phyloP scores from a whole-genome alignment of 2,113 vertebrate species.

The Piprites chloris region DNA sequence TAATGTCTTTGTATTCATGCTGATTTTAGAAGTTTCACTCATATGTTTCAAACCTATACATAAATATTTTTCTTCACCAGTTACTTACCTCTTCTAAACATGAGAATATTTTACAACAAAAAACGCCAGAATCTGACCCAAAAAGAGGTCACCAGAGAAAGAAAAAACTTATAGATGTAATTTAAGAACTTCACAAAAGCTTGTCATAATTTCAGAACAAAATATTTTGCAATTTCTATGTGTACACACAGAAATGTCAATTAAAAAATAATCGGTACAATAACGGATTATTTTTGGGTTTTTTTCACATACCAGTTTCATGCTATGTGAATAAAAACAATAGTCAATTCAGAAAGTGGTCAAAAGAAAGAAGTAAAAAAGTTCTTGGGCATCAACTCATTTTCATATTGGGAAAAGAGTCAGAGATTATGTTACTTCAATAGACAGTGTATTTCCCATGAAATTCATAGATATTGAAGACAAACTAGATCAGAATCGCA shows the following conservation, averaged over 20 bases:
- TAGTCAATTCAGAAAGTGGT: not conserved
- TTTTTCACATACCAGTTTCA: not conserved
- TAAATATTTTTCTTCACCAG: not conserved
- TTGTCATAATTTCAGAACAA: not conserved
- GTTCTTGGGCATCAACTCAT: not conserved
- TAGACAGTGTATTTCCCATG: not conserved
- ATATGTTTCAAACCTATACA: not conserved
- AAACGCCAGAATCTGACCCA: not conserved
- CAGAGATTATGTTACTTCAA: not conserved
- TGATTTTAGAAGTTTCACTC: not conserved
- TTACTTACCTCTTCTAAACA: not conserved
- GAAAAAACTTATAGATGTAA: not conserved
- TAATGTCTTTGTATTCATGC: not conserved
- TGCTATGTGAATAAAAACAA: not conserved
- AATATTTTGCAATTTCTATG: not conserved
- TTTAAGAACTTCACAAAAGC: not conserved
- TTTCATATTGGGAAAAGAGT: not conserved
- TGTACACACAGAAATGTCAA: not conserved
- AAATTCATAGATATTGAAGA: not conserved
- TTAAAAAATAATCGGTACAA: not conserved
- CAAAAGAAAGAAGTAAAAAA: not conserved
- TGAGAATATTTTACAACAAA: not conserved
- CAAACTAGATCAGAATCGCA: not conserved
- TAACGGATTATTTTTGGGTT: too few species aligned
- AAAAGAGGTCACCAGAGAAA: not conserved